These are phyloP conservation scores for Lophura nycthemera DNA, from an alignment of 2,113 vertebrate genomes.

Conservation along the genomic window DNA sequence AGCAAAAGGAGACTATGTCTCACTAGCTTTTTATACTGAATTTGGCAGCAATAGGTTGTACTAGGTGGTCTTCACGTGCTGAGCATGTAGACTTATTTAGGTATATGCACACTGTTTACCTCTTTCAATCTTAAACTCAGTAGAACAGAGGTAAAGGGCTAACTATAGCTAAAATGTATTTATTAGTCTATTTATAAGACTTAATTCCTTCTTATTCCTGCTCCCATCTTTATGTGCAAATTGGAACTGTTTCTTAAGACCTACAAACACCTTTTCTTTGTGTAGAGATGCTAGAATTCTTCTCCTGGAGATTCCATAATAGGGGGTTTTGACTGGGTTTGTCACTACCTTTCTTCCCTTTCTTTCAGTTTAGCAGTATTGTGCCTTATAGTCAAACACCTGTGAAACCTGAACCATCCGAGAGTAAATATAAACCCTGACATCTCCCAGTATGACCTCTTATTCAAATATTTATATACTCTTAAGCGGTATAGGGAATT, in stretches of 20 bases:
- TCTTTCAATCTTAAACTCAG: slow-evolving; percentile 62
- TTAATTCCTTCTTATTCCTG: slow-evolving; percentile 5
- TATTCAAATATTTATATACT: slow-evolving; percentile 59
- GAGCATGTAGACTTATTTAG: slow-evolving; percentile 57
- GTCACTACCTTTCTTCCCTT: slow-evolving; percentile 36
- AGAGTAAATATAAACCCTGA: slow-evolving; percentile 56
- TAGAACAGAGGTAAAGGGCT: slow-evolving; percentile 73
- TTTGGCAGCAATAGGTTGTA: slow-evolving; percentile 44
- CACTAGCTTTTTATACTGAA: slow-evolving; percentile 34
- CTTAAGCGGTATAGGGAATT: slow-evolving; percentile 53
- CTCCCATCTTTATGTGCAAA: slow-evolving; percentile 24
- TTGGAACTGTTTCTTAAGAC: neutral
- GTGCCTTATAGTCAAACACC: slow-evolving; percentile 68
- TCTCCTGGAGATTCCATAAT: neutral
- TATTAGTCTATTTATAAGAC: slow-evolving; percentile 71
- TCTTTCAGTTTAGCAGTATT: slow-evolving; percentile 61
- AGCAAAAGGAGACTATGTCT: slow-evolving; percentile 13
- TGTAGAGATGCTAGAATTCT: slow-evolving; percentile 15
- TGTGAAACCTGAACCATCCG: slow-evolving; percentile 52
- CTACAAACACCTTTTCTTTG: neutral
- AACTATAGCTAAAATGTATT: slow-evolving; percentile 61
- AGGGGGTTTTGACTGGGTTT: slow-evolving; percentile 15
- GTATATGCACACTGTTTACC: slow-evolving; percentile 67
- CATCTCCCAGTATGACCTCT: slow-evolving; percentile 58
- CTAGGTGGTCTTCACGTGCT: slow-evolving; percentile 53